These are phyloP conservation scores for Sylvilagus bachmani DNA, from an alignment of 2,113 vertebrate species.

Conservation along the genomic window DNA sequence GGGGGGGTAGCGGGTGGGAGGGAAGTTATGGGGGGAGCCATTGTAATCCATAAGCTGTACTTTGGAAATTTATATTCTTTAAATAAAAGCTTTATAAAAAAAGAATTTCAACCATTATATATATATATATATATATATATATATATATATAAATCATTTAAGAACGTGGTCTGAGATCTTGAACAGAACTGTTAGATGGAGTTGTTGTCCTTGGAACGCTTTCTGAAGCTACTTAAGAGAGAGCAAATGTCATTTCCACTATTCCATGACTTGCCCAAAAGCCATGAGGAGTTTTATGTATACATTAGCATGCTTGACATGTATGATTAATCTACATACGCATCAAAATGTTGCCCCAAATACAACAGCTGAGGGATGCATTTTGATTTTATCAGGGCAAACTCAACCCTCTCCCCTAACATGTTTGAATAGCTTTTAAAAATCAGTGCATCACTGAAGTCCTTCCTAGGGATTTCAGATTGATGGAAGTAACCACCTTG, in stretches of 20 bases:
- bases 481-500: neutral
- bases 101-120: neutral
- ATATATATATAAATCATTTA: neutral
- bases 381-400: neutral
- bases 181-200: neutral
- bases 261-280: conserved; percentile 22
- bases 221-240: neutral
- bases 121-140: neutral
- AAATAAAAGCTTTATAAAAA: no score
- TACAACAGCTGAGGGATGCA: neutral
- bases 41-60: no score
- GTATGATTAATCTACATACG: neutral
- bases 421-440: conserved; percentile 18
- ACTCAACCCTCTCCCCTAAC: no score
- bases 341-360: neutral
- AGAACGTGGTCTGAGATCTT: neutral
- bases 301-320: conserved; percentile 43
- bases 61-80: no score
- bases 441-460: neutral
- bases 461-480: conserved; percentile 44
- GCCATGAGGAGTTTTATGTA: neutral
- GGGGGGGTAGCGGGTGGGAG: no score
- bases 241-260: neutral
- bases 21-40: no score
- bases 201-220: neutral